Evolutionary conservation across 2,113 vertebrate species (phyloP).

Genomic region (Glaucidium brasilianum): DNA sequence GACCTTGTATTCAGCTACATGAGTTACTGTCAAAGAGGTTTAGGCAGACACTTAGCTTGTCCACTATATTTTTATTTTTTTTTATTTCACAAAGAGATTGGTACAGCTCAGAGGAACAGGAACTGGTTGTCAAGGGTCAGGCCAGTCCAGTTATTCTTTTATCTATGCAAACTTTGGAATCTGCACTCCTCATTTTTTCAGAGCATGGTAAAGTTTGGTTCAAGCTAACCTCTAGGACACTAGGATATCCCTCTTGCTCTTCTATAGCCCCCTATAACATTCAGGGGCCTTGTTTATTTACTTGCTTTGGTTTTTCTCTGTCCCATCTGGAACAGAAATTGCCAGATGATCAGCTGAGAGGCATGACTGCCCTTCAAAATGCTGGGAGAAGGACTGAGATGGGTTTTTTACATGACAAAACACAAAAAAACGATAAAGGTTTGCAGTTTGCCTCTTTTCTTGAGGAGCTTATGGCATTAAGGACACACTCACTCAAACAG

Average conservation of each 20-base stretch:
- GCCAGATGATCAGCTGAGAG: not conserved
- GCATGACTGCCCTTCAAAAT: not conserved
- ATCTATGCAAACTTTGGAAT: not conserved
- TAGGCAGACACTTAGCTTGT: not conserved
- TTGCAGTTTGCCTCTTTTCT: not conserved
- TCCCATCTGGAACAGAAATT: not conserved
- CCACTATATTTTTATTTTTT: rapidly evolving
- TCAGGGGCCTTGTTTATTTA: not conserved
- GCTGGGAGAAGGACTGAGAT: not conserved
- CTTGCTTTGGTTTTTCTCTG: not conserved
- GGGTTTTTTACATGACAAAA: not conserved
- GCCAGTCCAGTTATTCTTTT: not conserved
- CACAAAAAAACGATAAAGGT: not conserved
- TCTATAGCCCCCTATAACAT: not conserved
- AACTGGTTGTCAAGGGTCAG: not conserved
- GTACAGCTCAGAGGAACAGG: not conserved
- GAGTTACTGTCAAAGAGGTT: not conserved
- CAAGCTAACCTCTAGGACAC: not conserved
- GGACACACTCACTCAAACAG: not conserved
- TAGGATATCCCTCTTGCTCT: not conserved
- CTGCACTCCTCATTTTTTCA: not conserved
- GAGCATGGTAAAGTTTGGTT: not conserved
- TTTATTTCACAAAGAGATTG: not conserved
- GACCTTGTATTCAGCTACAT: not conserved
- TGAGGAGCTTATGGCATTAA: not conserved